Conservation (phyloP, 2,888 invertebrate genomes). For the Barypeithes pellucidus region DNA sequence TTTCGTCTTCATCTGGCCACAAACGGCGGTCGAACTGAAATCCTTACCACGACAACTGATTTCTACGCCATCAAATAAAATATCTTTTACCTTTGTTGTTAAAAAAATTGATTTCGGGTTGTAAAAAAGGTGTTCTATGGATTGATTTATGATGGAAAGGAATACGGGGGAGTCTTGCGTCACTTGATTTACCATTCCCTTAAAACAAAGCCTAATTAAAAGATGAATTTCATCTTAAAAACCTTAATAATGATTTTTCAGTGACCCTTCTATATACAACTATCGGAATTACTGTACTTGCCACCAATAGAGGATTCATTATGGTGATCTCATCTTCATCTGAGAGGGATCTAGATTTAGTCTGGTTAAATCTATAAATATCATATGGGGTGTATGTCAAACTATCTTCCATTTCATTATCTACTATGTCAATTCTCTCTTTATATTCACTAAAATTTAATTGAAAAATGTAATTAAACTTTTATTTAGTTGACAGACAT, state of each 20-base stretch:
- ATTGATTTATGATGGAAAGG: constrained; percentile 79
- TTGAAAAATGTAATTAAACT: not conserved
- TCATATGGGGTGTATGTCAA: constrained; percentile 81
- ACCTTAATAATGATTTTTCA: too few relatives aligned
- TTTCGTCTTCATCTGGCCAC: constrained; percentile 79
- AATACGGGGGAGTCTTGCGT: constrained; percentile 78
- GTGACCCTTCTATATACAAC: too few relatives aligned
- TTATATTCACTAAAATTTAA: constrained; percentile 80
- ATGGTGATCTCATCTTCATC: constrained; percentile 82
- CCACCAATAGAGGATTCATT: constrained; percentile 81
- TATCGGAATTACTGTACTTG: too few relatives aligned
- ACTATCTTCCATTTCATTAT: constrained; percentile 82
- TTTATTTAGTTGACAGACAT: too few relatives aligned
- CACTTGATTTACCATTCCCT: constrained; percentile 76
- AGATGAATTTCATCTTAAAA: not conserved
- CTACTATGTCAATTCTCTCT: constrained; percentile 83
- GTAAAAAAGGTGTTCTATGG: constrained; percentile 79
- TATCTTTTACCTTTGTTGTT: constrained; percentile 78
- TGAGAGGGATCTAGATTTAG: constrained; percentile 78
- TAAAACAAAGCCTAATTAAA: constrained; percentile 52
- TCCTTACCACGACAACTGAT: constrained; percentile 84
- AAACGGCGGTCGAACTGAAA: constrained; percentile 83
- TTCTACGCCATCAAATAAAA: constrained; percentile 82
- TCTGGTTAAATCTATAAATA: constrained; percentile 80
- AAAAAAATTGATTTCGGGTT: constrained; percentile 77